Evolutionary conservation across 53 echinoderm and acorn worm species (phyloP).

Genomic region (Mesocentrotus franciscanus): DNA sequence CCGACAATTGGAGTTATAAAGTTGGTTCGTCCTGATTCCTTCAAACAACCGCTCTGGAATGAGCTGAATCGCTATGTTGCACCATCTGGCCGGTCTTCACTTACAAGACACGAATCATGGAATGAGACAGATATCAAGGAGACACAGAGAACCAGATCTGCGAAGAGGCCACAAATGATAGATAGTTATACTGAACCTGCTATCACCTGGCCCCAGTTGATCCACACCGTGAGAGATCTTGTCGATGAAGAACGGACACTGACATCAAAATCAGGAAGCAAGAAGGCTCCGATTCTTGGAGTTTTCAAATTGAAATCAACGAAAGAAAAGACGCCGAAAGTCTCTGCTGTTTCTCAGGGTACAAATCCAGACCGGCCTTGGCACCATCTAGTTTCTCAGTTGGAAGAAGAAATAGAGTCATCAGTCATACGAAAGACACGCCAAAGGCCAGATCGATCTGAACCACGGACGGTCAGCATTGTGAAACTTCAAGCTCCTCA

Average conservation of each 20-base stretch:
- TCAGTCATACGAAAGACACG: constrained; percentile 22
- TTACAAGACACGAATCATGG: constrained; percentile 36
- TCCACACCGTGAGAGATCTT: constrained; percentile 56
- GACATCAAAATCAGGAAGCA: background rate
- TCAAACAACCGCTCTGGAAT: constrained; percentile 32
- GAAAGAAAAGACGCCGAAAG: constrained; percentile 11
- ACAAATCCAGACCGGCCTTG: constrained; percentile 59
- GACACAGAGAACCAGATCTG: background rate
- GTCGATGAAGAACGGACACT: constrained; percentile 50
- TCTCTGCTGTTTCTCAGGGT: constrained; percentile 28
- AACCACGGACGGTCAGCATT: constrained; percentile 52
- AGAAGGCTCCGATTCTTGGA: constrained; percentile 61
- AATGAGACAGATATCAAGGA: background rate
- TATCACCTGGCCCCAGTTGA: constrained; percentile 63
- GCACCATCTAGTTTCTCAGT: constrained; percentile 18
- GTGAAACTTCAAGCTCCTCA: constrained; percentile 55
- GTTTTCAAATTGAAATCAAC: constrained; percentile 72
- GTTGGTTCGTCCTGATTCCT: constrained; percentile 49
- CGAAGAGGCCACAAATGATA: constrained; percentile 1
- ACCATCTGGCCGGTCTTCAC: constrained; percentile 15
- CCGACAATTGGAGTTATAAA: constrained; percentile 68
- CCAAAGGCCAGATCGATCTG: constrained; percentile 3
- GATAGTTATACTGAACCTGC: constrained; percentile 50
- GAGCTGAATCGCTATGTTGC: constrained; percentile 11
- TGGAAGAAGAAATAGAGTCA: constrained; percentile 66